These are phyloP conservation scores for Zosterops pallidus DNA, from an alignment of 2,113 vertebrate genomes.

Conservation along the genomic window DNA sequence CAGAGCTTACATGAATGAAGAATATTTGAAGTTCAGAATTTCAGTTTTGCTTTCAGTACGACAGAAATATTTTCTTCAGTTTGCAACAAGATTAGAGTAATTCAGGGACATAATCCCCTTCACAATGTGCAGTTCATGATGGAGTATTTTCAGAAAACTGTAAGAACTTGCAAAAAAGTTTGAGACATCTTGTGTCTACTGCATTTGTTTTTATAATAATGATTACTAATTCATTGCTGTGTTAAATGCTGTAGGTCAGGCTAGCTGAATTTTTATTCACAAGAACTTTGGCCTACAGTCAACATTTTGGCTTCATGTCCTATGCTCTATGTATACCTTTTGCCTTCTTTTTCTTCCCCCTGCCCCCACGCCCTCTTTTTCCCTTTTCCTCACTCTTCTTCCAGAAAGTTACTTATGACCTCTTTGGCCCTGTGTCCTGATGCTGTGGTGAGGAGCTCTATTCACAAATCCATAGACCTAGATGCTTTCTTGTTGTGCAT, in stretches of 20 bases:
- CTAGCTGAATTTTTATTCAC: not conserved
- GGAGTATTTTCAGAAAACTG: not conserved
- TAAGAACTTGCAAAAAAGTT: not conserved
- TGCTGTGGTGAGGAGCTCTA: not conserved
- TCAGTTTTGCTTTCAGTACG: not conserved
- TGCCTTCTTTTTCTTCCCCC: not conserved
- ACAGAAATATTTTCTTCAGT: not conserved
- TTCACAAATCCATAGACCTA: not conserved
- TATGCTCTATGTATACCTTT: not conserved
- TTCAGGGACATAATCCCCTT: not conserved
- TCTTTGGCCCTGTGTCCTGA: not conserved
- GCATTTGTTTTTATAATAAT: not conserved
- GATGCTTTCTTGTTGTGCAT: not conserved
- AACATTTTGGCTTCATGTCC: not conserved
- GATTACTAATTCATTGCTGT: not conserved
- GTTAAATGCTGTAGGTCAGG: not conserved
- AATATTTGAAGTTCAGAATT: not conserved
- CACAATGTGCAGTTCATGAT: not conserved
- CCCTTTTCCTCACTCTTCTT: not conserved
- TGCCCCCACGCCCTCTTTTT: not conserved
- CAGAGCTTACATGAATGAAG: not conserved
- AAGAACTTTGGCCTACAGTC: not conserved
- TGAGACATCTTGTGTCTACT: not conserved
- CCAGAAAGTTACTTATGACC: not conserved
- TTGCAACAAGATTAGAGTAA: not conserved